Conservation (phyloP, 2,888 invertebrate species). For the Diplolepis rosae region DNA sequence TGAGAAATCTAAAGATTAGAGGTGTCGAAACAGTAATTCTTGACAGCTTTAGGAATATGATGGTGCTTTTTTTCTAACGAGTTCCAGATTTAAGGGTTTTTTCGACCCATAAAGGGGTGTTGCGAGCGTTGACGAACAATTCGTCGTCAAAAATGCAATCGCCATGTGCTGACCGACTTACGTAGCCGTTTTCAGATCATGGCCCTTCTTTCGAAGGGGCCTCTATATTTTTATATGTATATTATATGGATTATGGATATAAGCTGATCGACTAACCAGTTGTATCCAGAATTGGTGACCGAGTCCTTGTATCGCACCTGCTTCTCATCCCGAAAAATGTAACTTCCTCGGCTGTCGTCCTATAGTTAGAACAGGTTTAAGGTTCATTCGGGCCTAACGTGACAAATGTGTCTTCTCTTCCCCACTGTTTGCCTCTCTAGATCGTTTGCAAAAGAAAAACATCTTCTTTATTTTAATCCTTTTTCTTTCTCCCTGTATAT, state of each 20-base stretch:
- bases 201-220: neutral
- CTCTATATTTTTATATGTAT: neutral
- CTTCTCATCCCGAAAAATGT: constrained; percentile 21
- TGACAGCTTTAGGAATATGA: constrained; percentile 8
- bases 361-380: constrained; percentile 27
- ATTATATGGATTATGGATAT: neutral
- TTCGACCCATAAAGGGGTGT: neutral
- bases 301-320: constrained; percentile 24
- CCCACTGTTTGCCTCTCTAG: constrained; percentile 1
- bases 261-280: neutral
- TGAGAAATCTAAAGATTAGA: neutral
- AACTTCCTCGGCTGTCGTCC: constrained; percentile 17
- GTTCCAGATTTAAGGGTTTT: constrained; percentile 18
- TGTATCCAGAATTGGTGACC: constrained; percentile 10
- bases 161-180: neutral
- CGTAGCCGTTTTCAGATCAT: neutral
- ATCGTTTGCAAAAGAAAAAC: constrained; percentile 27
- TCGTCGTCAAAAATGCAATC: neutral
- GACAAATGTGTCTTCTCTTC: constrained; percentile 16
- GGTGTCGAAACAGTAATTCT: neutral
- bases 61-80: constrained; percentile 6
- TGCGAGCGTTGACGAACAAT: constrained; percentile 12
- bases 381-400: constrained; percentile 19
- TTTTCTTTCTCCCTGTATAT: constrained; percentile 15
- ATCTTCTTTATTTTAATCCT: constrained; percentile 21